Evolutionary conservation across 2,797 vertebrate genomes (phyloP).

Genomic region (Hydrolagus colliei): DNA sequence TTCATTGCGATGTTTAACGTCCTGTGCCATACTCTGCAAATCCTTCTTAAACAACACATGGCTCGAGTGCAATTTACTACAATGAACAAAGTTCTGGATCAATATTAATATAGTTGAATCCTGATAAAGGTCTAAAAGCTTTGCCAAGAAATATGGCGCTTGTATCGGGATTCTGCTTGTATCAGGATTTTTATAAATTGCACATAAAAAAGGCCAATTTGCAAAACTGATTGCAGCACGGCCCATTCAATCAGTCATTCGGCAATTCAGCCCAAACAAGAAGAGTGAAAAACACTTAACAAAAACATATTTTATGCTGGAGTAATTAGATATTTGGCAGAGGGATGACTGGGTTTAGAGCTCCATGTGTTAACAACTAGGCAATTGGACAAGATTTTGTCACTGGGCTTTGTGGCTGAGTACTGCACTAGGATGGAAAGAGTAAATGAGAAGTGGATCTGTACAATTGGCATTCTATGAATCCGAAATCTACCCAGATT

Average conservation of each 20-base stretch:
- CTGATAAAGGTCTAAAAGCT: conserved; percentile 2
- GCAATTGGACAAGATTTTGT: too few relatives aligned
- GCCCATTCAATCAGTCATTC: conserved; percentile 26
- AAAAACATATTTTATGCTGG: conserved; percentile 26
- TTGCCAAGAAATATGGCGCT: conserved; percentile 13
- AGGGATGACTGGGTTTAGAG: conserved; percentile 15
- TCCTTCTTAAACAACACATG: conserved; percentile 7
- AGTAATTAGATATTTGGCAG: conserved; percentile 29
- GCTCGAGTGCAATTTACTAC: conserved; percentile 10
- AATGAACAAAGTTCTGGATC: conserved; percentile 10
- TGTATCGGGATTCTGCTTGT: conserved; percentile 11
- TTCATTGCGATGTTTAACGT: neutral
- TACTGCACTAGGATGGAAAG: too few relatives aligned
- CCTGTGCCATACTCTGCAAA: neutral
- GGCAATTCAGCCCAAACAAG: conserved; percentile 29
- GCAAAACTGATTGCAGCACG: conserved; percentile 19
- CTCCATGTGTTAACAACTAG: too few relatives aligned
- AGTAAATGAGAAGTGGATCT: too few relatives aligned
- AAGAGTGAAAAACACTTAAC: conserved; percentile 18
- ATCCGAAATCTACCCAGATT: too few relatives aligned
- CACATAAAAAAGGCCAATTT: conserved; percentile 28
- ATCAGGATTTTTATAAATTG: conserved; percentile 26
- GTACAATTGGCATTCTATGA: too few relatives aligned
- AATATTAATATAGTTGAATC: conserved; percentile 28
- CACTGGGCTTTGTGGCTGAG: too few relatives aligned